Evolutionary conservation across 2,113 vertebrate species (phyloP).

Genomic region (Cromileptes altivelis): DNA sequence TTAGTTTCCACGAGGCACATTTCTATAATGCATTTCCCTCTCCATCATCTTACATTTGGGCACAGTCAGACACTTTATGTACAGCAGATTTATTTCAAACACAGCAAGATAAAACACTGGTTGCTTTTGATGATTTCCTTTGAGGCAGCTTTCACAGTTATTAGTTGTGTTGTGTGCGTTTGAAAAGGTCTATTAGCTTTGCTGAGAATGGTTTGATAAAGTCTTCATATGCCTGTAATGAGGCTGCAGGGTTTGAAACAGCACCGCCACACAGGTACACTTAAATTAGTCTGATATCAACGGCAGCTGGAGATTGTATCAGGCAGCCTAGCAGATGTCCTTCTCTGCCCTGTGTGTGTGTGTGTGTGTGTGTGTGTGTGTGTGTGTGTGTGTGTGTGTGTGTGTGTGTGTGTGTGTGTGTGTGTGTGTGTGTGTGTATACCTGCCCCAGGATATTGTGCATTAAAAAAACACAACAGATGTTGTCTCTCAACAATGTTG

Average conservation of each 20-base stretch:
- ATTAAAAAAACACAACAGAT: slow-evolving; percentile 56
- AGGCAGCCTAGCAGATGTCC: slow-evolving; percentile 50
- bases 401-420: slow-evolving; percentile 1
- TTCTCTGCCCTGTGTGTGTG: slow-evolving; percentile 27
- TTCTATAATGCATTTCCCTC: background rate
- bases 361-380: slow-evolving; percentile 1
- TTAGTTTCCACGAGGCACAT: background rate
- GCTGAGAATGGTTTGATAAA: slow-evolving; percentile 30
- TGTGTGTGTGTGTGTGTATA: slow-evolving; percentile 7
- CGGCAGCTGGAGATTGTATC: slow-evolving; percentile 58
- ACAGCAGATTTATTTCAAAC: slow-evolving; percentile 12
- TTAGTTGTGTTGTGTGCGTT: slow-evolving; percentile 7
- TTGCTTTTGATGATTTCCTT: slow-evolving; percentile 27
- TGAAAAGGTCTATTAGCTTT: slow-evolving; percentile 37
- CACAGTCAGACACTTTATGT: background rate
- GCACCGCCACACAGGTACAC: slow-evolving; percentile 26
- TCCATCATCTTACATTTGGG: background rate
- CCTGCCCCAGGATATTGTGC: slow-evolving; percentile 45
- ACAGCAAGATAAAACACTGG: slow-evolving; percentile 4
- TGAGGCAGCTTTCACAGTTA: slow-evolving; percentile 29
- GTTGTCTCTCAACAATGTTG: slow-evolving; percentile 37
- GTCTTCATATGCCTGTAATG: slow-evolving; percentile 43
- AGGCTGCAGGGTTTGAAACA: slow-evolving; percentile 44
- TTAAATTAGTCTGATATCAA: slow-evolving; percentile 45
- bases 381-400: background rate